These are phyloP conservation scores for Tetrax tetrax DNA, from an alignment of 2,113 vertebrate species.

Conservation along the genomic window DNA sequence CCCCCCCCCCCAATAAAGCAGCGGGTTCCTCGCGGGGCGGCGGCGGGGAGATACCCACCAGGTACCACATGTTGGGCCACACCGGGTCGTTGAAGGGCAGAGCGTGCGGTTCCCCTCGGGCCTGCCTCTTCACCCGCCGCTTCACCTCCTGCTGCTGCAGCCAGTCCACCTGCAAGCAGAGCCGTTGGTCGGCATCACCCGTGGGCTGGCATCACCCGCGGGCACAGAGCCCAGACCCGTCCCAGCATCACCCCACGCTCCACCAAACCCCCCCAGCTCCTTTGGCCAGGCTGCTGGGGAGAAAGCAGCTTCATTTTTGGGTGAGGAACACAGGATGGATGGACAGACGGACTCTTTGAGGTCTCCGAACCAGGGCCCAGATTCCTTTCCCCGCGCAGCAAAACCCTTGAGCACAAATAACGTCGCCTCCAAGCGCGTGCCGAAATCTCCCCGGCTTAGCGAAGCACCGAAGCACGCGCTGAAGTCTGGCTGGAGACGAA, in stretches of 20 bases:
- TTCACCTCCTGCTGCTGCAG: slow-evolving; percentile 89
- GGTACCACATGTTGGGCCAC: slow-evolving; percentile 96
- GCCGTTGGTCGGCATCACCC: not conserved
- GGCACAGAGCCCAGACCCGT: not conserved
- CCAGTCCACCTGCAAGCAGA: slow-evolving; percentile 84
- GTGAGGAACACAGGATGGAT: not conserved
- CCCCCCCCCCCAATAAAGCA: not conserved
- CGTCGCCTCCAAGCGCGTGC: not conserved
- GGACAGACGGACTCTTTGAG: not conserved
- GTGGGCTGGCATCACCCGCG: rapidly evolving
- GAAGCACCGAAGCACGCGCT: not conserved
- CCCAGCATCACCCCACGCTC: not conserved
- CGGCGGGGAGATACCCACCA: slow-evolving; percentile 78
- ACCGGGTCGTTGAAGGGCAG: slow-evolving; percentile 89
- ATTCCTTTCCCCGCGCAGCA: not conserved
- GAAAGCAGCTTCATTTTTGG: not conserved
- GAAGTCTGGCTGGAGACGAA: not conserved
- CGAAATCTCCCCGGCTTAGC: not conserved
- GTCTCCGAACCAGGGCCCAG: not conserved
- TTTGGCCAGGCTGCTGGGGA: not conserved
- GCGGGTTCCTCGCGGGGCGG: rapidly evolving
- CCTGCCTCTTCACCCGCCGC: slow-evolving; percentile 83
- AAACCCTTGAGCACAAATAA: not conserved
- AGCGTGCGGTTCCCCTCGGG: slow-evolving; percentile 62
- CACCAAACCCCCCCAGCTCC: rapidly evolving